phyloP scores from a whole-genome alignment of 2,888 invertebrate species.

The Trypoxylon attenuatum region DNA sequence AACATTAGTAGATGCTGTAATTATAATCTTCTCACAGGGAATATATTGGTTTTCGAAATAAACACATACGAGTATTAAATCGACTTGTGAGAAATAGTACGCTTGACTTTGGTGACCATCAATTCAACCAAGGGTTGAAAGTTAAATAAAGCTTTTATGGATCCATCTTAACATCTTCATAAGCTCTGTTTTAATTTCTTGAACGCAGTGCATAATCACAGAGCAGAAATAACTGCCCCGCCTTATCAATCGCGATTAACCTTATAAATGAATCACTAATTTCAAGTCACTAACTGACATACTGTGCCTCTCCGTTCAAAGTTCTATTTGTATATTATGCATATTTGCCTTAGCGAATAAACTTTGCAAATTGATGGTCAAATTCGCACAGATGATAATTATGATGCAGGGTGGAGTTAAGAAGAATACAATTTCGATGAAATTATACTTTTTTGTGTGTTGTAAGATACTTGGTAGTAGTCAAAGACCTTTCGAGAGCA shows the following conservation, averaged over 20 bases:
- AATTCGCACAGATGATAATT: not conserved
- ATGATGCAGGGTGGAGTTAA: too few relatives aligned
- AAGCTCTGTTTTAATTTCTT: constrained; percentile 18
- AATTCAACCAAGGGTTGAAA: not conserved
- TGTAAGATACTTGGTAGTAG: not conserved
- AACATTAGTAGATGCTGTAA: too few relatives aligned
- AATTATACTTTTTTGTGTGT: not conserved
- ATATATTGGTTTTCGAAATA: too few relatives aligned
- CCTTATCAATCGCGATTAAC: constrained; percentile 38
- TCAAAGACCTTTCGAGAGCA: not conserved
- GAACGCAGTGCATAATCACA: constrained; percentile 25
- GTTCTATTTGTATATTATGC: not conserved
- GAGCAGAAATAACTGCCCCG: constrained; percentile 33
- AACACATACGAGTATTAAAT: too few relatives aligned
- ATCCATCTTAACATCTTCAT: not conserved
- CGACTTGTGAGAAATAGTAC: not conserved
- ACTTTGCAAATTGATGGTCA: too few relatives aligned
- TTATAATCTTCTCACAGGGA: too few relatives aligned
- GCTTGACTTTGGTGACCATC: not conserved
- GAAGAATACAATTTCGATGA: too few relatives aligned
- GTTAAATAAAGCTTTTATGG: constrained; percentile 1
- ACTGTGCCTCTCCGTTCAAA: constrained; percentile 1
- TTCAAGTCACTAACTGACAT: constrained; percentile 23
- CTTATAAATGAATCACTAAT: constrained; percentile 38
- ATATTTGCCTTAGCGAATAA: too few relatives aligned